Base-by-base conservation (phyloP, 2,113 vertebrate species). In the Gambusia affinis region DNA sequence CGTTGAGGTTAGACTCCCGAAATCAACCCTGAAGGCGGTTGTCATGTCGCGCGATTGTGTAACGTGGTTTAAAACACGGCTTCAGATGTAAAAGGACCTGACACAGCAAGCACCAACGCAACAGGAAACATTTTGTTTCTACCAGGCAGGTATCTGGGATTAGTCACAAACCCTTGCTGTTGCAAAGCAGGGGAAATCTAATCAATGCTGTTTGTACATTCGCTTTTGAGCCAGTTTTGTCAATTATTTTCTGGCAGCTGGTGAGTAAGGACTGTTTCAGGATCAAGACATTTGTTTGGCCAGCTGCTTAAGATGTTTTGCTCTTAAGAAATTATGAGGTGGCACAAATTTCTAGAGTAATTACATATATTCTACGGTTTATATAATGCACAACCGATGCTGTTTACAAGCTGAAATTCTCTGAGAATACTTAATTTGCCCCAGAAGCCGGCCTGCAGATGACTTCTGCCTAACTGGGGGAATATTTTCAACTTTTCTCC, bases 191-290 rank as follows among this genome's bases (percentile, higher is more conserved):
- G 73, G 51, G 30, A 27, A 12, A 71, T 27, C 15, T 39, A 64
- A 83, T 84, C 75, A 76, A 60, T 3, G 29, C 60, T 70, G 2
- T 60, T 80, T 75, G 65, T 82, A 84, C 73, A 51, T 74, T 76
- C 64, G 72, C 61, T 28, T 17, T 3, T 0, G 37, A 57, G 47
- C 30, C 70, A 8, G 57, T 61, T 35, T 72, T 28, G 15, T 78
- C 81, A 64, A 1, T 76, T 47, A 35, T 75, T 4, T 27, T 44
- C 51, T 66, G 28, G 67, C 78, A 73, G 61, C 39, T n/a, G 0
- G 31, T 54, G 35, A 79, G 60, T 77, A 17, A 1, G 24, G 37
- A 61, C 44, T 42, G 64, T 1, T 14, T 71, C 60, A 35, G 15
- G 4, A 73, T 60, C 54, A 67, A 66, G 67, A 60, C 31, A 24